Percentiles rank a stretch among this genome's conserved stretches.
These are phyloP conservation scores for Strigamia crassipes DNA, from an alignment of 2,888 invertebrate genomes.

Conservation along the genomic window DNA sequence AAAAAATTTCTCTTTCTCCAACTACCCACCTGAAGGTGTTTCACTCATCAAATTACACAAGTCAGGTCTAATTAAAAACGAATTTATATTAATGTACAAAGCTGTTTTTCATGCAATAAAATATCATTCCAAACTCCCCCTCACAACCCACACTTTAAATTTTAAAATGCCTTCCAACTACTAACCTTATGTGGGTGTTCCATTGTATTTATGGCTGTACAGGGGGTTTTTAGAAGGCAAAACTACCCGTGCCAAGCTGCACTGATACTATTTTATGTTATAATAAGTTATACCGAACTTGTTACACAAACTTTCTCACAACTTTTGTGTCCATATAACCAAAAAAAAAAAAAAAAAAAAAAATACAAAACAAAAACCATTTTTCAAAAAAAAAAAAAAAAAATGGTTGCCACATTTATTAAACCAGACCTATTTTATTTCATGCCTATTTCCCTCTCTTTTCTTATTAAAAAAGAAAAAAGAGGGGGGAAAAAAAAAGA, in stretches of 20 bases:
- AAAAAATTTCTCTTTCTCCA: not conserved
- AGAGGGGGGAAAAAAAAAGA: not conserved
- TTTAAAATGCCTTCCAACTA: not conserved
- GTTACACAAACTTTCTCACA: too few species aligned
- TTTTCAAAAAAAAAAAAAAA: too few species aligned
- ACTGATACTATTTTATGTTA: too few species aligned
- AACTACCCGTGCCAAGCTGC: too few species aligned
- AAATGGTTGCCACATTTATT: not conserved
- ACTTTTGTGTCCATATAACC: too few species aligned
- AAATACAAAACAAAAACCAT: too few species aligned
- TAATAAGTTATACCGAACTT: too few species aligned
- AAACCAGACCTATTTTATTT: not conserved
- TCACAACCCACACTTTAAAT: not conserved
- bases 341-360: too few species aligned
- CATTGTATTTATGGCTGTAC: too few species aligned
- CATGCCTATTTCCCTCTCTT: not conserved
- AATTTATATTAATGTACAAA: conserved; percentile 28
- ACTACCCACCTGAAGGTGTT: conserved; percentile 4
- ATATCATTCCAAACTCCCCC: not conserved
- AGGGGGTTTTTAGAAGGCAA: too few species aligned
- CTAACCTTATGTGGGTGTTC: not conserved
- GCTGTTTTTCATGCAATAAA: not conserved
- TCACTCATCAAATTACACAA: conserved; percentile 17
- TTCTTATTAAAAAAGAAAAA: not conserved
- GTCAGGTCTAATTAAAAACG: conserved; percentile 34